These are phyloP conservation scores for Poeciliopsis retropinna DNA, from an alignment of 2,113 vertebrate species.

Conservation along the genomic window DNA sequence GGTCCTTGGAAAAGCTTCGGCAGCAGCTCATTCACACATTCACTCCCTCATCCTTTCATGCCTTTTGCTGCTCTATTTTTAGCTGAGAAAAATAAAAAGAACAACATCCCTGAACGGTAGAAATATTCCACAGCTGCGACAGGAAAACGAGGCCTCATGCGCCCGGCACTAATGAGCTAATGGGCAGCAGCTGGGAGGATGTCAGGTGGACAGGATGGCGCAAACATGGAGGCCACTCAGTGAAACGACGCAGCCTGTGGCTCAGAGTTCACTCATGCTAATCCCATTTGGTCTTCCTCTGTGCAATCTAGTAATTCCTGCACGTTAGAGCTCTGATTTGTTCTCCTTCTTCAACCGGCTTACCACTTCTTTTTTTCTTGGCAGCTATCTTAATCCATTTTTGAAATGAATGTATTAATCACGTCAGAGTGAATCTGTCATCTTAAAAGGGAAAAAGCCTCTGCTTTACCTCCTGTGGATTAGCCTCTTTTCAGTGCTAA, in stretches of 20 bases:
- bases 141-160: neutral
- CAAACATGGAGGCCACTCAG: neutral
- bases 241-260: slow-evolving; percentile 10
- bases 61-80: neutral
- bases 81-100: no score
- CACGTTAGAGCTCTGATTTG: slow-evolving; percentile 59
- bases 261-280: slow-evolving; percentile 68
- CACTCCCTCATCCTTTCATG: neutral
- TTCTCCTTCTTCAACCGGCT: slow-evolving; percentile 36
- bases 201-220: neutral
- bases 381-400: slow-evolving; percentile 58
- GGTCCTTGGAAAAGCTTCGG: neutral
- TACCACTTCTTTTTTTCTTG: slow-evolving; percentile 32
- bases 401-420: slow-evolving; percentile 56
- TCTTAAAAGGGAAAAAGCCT: slow-evolving; percentile 24
- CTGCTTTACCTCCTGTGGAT: slow-evolving; percentile 44
- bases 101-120: neutral
- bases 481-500: slow-evolving; percentile 37
- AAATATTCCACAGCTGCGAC: neutral
- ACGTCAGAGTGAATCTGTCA: slow-evolving; percentile 38
- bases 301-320: slow-evolving; percentile 7
- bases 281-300: slow-evolving; percentile 30
- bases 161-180: neutral
- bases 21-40: neutral
- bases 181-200: slow-evolving; percentile 4